Percentiles rank a stretch among this genome's conserved stretches.
These are phyloP conservation scores for Alectoris magna DNA, from an alignment of 2,797 vertebrate genomes.

Conservation along the genomic window DNA sequence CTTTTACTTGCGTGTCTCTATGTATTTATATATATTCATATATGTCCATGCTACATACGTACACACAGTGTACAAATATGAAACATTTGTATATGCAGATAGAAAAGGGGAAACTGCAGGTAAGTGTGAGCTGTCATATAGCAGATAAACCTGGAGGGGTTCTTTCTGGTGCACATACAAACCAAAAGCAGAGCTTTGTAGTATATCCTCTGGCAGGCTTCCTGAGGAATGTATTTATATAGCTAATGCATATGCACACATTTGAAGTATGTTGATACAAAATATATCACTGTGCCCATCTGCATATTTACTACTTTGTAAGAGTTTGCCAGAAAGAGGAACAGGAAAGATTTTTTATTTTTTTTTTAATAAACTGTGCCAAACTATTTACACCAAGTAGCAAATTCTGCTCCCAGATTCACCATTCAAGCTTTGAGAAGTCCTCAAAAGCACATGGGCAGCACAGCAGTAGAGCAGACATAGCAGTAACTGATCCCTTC, in stretches of 20 bases:
- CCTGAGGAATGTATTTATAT: slow-evolving; percentile 64
- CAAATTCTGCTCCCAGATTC: slow-evolving; percentile 58
- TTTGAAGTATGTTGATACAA: slow-evolving; percentile 69
- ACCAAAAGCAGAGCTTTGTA: slow-evolving; percentile 40
- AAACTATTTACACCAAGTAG: slow-evolving; percentile 58
- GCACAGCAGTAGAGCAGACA: not conserved
- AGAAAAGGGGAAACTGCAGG: slow-evolving; percentile 23
- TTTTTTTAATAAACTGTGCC: slow-evolving; percentile 26
- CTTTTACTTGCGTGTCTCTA: not conserved
- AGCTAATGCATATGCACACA: slow-evolving; percentile 71
- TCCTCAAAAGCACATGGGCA: not conserved
- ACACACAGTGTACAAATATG: not conserved
- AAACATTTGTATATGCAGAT: not conserved
- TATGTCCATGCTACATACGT: not conserved
- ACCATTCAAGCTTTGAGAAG: not conserved
- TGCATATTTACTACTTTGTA: slow-evolving; percentile 68
- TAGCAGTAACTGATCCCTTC: not conserved
- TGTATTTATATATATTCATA: not conserved
- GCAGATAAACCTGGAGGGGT: not conserved
- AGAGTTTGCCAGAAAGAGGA: slow-evolving; percentile 57
- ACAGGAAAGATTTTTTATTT: not conserved
- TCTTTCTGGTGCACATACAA: slow-evolving; percentile 28
- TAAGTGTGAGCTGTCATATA: not conserved
- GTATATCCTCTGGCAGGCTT: slow-evolving; percentile 61
- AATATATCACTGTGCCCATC: slow-evolving; percentile 68